Base-by-base conservation (phyloP, 2,797 vertebrate species). In the Gila robusta region DNA sequence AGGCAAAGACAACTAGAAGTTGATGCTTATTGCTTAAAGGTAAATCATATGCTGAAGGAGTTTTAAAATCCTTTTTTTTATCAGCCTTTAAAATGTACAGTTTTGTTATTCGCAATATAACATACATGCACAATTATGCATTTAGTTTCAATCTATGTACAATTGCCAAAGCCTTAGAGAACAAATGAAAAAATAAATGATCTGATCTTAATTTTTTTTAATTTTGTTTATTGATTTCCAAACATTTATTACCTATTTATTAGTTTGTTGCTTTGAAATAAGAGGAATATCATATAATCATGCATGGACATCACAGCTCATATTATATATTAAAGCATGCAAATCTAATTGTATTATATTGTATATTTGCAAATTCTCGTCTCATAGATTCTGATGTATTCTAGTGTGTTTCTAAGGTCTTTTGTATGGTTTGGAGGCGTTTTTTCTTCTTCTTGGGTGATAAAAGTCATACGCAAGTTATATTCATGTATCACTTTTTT, bases 1-100 rank as follows among this genome's bases (percentile, higher is more conserved):
- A 49, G 67, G 47, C 62, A 12, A n/a, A 71, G 37, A 86, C 67
- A 32, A 11, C 6, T 14, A 73, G 59, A 82, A 85, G 2, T 23
- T 21, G 23, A 16, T 78, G n/a, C 37, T 72, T 8, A 16, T 54
- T 71, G 67, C 39, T 37, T 72, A 26, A 64, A 28, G 12, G 37
- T 44, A 49, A 81, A 74, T 67, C 10, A 64, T 19, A 37, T 17
- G 10, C 4, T 32, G 72, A 49, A 74, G n/a, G 6, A 26, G 11
- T 23, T 73, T 39, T 41, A 9, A 67, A 66, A 32, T 6, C 4
- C 26, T 12, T n/a, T 19, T 32, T 32, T 32, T 32, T 32, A 32
- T 32, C 16, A 49, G 0, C 39, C 0, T 62, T 62, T 26, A 72
- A 11, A 52, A 32, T 6, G 9, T 12, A 19, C 5, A 54, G 5